Conservation (phyloP, 2,113 vertebrate species). For the Euleptes europaea region DNA sequence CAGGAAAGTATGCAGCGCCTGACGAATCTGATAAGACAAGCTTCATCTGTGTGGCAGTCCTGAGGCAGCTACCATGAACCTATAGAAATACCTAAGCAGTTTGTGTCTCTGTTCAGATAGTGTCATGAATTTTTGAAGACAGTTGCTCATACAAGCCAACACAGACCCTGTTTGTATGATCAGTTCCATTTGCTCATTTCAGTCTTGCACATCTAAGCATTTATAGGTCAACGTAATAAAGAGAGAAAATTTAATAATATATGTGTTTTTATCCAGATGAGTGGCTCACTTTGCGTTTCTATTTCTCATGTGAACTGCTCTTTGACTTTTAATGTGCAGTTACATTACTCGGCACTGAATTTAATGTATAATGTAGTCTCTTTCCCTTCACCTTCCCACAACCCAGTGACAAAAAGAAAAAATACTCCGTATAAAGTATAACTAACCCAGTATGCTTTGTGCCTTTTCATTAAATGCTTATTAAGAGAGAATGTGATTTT, state of each 20-base stretch:
- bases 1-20: not conserved
- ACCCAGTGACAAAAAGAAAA: constrained; percentile 60
- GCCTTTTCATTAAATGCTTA: constrained; percentile 40
- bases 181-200: constrained; percentile 63
- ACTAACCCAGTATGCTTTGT: constrained; percentile 37
- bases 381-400: constrained; percentile 36
- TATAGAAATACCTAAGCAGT: constrained; percentile 20
- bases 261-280: constrained; percentile 67
- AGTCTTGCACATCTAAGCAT: constrained; percentile 51
- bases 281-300: constrained; percentile 63
- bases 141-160: not conserved
- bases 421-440: constrained; percentile 44
- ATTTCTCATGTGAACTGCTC: constrained; percentile 58
- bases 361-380: constrained; percentile 59
- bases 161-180: constrained; percentile 47
- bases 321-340: constrained; percentile 63
- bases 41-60: not conserved
- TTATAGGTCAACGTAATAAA: constrained; percentile 63
- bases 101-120: constrained; percentile 50
- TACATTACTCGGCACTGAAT: constrained; percentile 57
- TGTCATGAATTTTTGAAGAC: constrained; percentile 63
- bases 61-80: constrained; percentile 14
- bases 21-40: not conserved
- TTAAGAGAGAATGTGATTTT: constrained; percentile 35
- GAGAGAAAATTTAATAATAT: constrained; percentile 68